Evolutionary conservation across 2,797 vertebrate genomes (phyloP), one percentile per base, ranked within the genome.

Genomic region (Margarornis squamiger): DNA sequence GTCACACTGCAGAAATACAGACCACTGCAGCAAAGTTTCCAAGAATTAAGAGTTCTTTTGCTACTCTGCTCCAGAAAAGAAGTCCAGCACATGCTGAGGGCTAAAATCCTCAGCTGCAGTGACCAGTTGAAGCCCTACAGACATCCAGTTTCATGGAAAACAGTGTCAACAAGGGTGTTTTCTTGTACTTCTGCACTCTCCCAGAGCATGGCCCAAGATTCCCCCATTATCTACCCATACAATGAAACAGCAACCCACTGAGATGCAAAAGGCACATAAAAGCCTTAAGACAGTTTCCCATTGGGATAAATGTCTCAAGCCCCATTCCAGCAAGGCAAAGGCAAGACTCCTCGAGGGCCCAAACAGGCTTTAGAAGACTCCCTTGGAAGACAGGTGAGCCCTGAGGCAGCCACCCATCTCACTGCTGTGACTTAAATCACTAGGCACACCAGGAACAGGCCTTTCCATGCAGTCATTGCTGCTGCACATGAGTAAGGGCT

Each of bases 221-320:
- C n/a, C 15, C 46, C 29, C 2, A 0, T 29, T 62, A 51, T 23
- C 29, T 46, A 12, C 54, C 13, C 5, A 2, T 3, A 24, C 18
- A 13, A 11, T 9, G 6, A 59, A 67, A 48, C 1, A 75, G n/a
- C 30, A 63, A 26, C n/a, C 0, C 4, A 21, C n/a, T 0, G 1
- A 54, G 29, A 92, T 51, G 83, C 19, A 7, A 23, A 62, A 46
- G 12, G 29, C 26, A 29, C 49, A 38, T 6, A 54, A 54, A 55
- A 76, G 24, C 10, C 1, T 22, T 34, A 67, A 36, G 10, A 34
- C 39, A 22, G 49, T 2, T 61, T 73, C 41, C 57, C 49, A 30
- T 21, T 18, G 21, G 39, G 20, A 72, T 29, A 51, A 74, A 81
- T 22, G 38, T 67, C 36, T 57, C 34, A 2, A 26, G 30, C 36